Conservation (phyloP, 2,113 vertebrate genomes). For the Chamaea fasciata region DNA sequence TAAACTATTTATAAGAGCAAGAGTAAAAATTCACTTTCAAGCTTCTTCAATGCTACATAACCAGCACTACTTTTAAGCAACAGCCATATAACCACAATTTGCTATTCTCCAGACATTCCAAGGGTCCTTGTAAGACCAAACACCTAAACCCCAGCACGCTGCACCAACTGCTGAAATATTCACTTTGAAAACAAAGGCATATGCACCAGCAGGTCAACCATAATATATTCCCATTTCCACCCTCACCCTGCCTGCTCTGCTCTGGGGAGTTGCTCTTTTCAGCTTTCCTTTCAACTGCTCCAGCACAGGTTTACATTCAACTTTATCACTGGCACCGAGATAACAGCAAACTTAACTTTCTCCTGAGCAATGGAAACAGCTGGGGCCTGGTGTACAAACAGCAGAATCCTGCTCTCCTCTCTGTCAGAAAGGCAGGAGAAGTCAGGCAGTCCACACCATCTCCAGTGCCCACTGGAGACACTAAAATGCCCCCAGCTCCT, state of each 20-base stretch:
- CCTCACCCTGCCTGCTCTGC: not conserved
- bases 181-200: not conserved
- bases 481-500: not conserved
- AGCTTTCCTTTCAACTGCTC: not conserved
- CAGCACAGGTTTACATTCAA: not conserved
- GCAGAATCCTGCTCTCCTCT: not conserved
- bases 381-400: not conserved
- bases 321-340: constrained; percentile 13
- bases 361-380: not conserved
- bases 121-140: not conserved
- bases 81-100: not conserved
- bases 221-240: not conserved
- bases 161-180: not conserved
- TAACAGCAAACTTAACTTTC: not conserved
- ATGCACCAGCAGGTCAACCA: not conserved
- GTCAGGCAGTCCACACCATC: not conserved
- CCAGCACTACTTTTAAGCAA: not conserved
- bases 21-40: not conserved
- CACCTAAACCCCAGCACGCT: not conserved
- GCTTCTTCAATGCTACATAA: not conserved
- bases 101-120: not conserved
- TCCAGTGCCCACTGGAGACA: not conserved
- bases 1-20: not conserved
- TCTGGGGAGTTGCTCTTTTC: not conserved
- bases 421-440: not conserved